Percentiles rank a stretch among this genome's conserved stretches.
phyloP scores from a whole-genome alignment of 1,140 invertebrate species.

The Drosophila bocqueti region DNA sequence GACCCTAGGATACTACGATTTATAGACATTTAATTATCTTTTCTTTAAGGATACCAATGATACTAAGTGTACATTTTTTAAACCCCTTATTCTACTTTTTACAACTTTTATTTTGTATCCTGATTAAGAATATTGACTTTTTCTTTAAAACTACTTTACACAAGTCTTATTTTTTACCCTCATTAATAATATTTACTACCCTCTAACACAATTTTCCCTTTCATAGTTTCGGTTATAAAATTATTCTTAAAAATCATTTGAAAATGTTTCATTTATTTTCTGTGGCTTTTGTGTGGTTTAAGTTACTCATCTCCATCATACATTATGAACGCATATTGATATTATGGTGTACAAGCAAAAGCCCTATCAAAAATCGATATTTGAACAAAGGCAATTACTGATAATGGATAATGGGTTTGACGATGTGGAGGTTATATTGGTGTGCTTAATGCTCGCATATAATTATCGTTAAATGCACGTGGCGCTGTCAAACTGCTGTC shows the following conservation, averaged over 20 bases:
- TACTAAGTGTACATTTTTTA: not conserved
- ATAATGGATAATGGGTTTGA: slow-evolving; percentile 51
- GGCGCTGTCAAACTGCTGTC: slow-evolving; percentile 7
- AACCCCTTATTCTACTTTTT: not conserved
- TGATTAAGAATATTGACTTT: not conserved
- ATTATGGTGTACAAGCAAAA: slow-evolving; percentile 57
- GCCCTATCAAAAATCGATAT: slow-evolving; percentile 74
- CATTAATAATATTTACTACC: not conserved
- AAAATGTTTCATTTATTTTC: not conserved
- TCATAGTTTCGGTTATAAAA: not conserved
- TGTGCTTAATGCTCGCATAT: slow-evolving; percentile 48
- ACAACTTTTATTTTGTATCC: not conserved
- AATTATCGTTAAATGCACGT: slow-evolving; percentile 68
- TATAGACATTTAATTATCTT: not conserved
- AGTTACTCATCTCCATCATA: not conserved
- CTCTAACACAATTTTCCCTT: not conserved
- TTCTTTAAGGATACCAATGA: not conserved
- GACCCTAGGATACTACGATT: not conserved
- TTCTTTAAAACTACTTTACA: too few relatives aligned
- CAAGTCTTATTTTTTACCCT: not conserved
- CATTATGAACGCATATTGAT: slow-evolving; percentile 1
- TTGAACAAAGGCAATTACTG: slow-evolving; percentile 75
- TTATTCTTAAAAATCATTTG: not conserved
- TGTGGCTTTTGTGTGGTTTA: not conserved
- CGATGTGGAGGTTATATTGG: slow-evolving; percentile 14